phyloP scores from a whole-genome alignment of 2,888 invertebrate species.

The Trachelus iudaicus region DNA sequence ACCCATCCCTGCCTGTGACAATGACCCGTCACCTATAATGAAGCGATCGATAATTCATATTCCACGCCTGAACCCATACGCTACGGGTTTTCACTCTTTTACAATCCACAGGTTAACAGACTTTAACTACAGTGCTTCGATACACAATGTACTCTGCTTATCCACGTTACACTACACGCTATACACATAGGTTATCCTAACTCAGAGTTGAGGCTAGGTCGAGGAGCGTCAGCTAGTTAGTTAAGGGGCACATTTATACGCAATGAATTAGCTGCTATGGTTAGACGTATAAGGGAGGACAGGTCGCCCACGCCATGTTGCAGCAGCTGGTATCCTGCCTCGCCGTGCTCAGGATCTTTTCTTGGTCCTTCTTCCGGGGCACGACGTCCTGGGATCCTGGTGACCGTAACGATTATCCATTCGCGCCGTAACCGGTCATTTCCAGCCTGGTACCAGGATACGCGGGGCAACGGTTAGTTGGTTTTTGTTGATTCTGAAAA shows the following conservation, averaged over 20 bases:
- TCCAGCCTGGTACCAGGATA: not conserved
- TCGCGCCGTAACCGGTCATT: slow-evolving; percentile 42
- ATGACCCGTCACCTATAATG: not conserved
- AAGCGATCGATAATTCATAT: slow-evolving; percentile 5
- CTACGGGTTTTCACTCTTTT: not conserved
- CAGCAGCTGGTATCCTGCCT: slow-evolving; percentile 3
- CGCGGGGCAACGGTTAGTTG: not conserved
- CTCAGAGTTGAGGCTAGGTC: not conserved
- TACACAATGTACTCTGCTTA: not conserved
- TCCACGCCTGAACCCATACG: not conserved
- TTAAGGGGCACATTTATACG: slow-evolving; percentile 34
- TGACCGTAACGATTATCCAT: slow-evolving; percentile 29
- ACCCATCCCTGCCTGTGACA: not conserved
- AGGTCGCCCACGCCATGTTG: slow-evolving; percentile 37
- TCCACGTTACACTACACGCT: not conserved
- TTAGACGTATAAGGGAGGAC: slow-evolving; percentile 38
- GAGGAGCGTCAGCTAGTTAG: slow-evolving; percentile 36
- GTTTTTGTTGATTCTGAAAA: not conserved
- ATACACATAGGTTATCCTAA: not conserved
- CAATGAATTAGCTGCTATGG: slow-evolving; percentile 38
- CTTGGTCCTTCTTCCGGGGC: slow-evolving; percentile 18
- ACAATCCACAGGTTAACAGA: not conserved
- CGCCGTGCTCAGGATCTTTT: not conserved
- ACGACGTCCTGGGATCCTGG: slow-evolving; percentile 18
- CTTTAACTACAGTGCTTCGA: not conserved